phyloP scores from a whole-genome alignment of 2,888 invertebrate species.

The Parapristionchus giblindavisi region DNA sequence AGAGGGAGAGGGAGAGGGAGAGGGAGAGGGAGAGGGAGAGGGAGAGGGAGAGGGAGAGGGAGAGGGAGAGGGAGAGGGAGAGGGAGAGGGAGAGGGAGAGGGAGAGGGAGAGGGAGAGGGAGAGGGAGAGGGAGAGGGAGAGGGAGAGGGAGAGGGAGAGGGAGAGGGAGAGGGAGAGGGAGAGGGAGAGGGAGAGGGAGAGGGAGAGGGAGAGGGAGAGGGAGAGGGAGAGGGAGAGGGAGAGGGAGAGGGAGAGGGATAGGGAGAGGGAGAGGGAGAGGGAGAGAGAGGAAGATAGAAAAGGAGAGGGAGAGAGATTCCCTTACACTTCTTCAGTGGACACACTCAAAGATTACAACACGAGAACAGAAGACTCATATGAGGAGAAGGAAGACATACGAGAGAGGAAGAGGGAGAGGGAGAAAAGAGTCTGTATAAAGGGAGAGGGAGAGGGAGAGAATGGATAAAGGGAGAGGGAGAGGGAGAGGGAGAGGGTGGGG shows the following conservation, averaged over 20 bases:
- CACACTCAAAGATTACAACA: not conserved
- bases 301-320: not conserved
- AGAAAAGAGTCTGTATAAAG: not conserved
- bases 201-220: not conserved
- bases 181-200: not conserved
- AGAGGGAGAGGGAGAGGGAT: no score
- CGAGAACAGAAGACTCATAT: not conserved
- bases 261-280: not conserved
- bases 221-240: constrained; percentile 1
- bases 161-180: not conserved
- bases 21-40: not conserved
- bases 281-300: not conserved
- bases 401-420: constrained; percentile 13
- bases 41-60: not conserved
- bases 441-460: not conserved
- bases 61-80: not conserved
- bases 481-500: not conserved
- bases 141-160: not conserved
- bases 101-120: not conserved
- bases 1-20: not conserved
- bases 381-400: constrained; percentile 10
- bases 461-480: constrained; percentile 8
- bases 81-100: not conserved
- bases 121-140: constrained; percentile 10
- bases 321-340: constrained; percentile 22